A percentile compares a stretch with the other conserved stretches of the same genome.
Evolutionary conservation across 2,888 invertebrate genomes (phyloP).

Genomic region (Cantharis rufa): DNA sequence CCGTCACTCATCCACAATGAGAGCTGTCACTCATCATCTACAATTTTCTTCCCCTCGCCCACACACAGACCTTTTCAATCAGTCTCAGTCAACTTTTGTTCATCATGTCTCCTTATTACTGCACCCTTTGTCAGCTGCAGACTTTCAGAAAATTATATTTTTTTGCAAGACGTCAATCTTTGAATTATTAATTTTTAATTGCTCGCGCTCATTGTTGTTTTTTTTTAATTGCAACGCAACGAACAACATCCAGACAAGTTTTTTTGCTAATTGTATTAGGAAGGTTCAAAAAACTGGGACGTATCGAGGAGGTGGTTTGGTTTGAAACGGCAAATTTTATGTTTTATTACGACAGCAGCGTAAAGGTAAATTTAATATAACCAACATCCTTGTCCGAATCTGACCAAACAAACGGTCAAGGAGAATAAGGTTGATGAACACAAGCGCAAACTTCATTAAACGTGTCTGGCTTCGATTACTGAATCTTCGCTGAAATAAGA

Average conservation of each 20-base stretch:
- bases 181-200: conserved; percentile 14
- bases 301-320: background rate
- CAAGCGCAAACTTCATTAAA: conserved; percentile 53
- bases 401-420: conserved; percentile 41
- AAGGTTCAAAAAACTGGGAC: background rate
- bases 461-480: conserved; percentile 54
- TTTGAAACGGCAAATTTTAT: background rate
- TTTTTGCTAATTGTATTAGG: background rate
- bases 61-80: conserved; percentile 39
- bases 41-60: conserved; percentile 38
- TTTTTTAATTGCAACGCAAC: conserved; percentile 28
- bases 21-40: conserved; percentile 53
- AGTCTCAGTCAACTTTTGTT: conserved; percentile 44
- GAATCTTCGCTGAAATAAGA: conserved; percentile 50
- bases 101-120: conserved; percentile 48
- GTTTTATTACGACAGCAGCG: background rate
- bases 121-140: conserved; percentile 42
- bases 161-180: conserved; percentile 31
- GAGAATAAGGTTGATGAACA: conserved; percentile 35
- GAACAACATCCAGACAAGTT: background rate
- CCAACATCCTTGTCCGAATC: conserved; percentile 34
- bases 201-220: conserved; percentile 30
- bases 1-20: conserved; percentile 53
- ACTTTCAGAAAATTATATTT: conserved; percentile 41
- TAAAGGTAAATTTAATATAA: conserved; percentile 9